Evolutionary conservation across 2,888 invertebrate species (phyloP).

Genomic region (Leptothorax acervorum): DNA sequence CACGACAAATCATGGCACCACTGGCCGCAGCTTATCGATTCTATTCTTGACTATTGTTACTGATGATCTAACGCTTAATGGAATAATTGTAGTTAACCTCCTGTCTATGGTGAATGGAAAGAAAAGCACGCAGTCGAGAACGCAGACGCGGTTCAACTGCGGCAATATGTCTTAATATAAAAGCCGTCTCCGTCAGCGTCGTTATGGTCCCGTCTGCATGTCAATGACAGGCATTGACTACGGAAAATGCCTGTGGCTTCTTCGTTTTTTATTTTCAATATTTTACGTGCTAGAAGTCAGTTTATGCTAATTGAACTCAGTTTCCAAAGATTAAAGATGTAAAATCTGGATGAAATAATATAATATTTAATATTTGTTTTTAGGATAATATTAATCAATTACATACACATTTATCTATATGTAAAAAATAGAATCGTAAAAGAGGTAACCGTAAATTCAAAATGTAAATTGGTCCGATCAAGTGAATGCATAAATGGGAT

Average conservation of each 20-base stretch:
- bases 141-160: slow-evolving; percentile 73
- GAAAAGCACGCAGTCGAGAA: slow-evolving; percentile 66
- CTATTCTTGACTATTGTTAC: slow-evolving; percentile 65
- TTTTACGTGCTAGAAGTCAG: not conserved
- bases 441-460: not conserved
- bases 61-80: slow-evolving; percentile 74
- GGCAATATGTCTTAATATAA: slow-evolving; percentile 77
- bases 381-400: not conserved
- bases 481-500: slow-evolving; percentile 4
- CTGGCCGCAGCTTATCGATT: slow-evolving; percentile 42
- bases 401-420: not conserved
- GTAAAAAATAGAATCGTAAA: not conserved
- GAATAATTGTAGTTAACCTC: slow-evolving; percentile 72
- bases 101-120: slow-evolving; percentile 57
- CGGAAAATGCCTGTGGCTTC: slow-evolving; percentile 29
- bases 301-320: not conserved
- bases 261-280: slow-evolving; percentile 4
- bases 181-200: slow-evolving; percentile 63
- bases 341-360: not conserved
- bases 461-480: not conserved
- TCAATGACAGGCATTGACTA: slow-evolving; percentile 60
- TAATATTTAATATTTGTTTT: not conserved
- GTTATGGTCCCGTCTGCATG: slow-evolving; percentile 66
- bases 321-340: not conserved
- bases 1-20: not conserved